These are phyloP conservation scores for Erebia epiphron DNA, from an alignment of 2,888 invertebrate genomes.

Conservation along the genomic window DNA sequence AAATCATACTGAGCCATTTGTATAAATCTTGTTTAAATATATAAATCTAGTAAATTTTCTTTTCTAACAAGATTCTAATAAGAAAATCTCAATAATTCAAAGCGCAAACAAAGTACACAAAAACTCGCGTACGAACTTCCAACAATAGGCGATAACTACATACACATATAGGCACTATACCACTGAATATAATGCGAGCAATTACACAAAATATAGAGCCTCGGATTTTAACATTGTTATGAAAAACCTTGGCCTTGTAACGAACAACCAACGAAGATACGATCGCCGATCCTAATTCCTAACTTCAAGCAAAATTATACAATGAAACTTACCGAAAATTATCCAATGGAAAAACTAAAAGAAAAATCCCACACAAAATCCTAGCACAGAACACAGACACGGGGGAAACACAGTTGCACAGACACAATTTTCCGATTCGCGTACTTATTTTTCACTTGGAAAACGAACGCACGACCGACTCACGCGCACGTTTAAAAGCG, in stretches of 20 bases:
- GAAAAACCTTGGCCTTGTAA: slow-evolving; percentile 38
- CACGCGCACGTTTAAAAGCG: slow-evolving; percentile 62
- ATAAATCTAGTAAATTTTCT: background rate
- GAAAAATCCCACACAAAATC: slow-evolving; percentile 37
- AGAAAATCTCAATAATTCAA: background rate
- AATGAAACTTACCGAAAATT: slow-evolving; percentile 59
- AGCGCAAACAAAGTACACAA: background rate
- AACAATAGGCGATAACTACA: background rate
- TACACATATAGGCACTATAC: background rate
- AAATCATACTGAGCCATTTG: too few species aligned
- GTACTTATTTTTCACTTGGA: slow-evolving; percentile 33
- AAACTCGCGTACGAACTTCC: background rate
- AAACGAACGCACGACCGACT: slow-evolving; percentile 55
- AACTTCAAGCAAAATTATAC: slow-evolving; percentile 26
- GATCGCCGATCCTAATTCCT: slow-evolving; percentile 19
- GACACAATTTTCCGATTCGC: slow-evolving; percentile 39
- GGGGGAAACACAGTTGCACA: slow-evolving; percentile 35
- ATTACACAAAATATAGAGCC: slow-evolving; percentile 8
- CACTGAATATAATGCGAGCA: background rate
- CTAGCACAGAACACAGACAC: slow-evolving; percentile 36
- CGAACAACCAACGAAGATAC: slow-evolving; percentile 22
- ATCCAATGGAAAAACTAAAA: slow-evolving; percentile 41
- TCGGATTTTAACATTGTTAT: slow-evolving; percentile 35
- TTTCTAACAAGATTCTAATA: background rate
- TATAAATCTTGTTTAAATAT: too few species aligned